Conservation (phyloP, 2,888 invertebrate species). For the Parascotia fuliginaria region DNA sequence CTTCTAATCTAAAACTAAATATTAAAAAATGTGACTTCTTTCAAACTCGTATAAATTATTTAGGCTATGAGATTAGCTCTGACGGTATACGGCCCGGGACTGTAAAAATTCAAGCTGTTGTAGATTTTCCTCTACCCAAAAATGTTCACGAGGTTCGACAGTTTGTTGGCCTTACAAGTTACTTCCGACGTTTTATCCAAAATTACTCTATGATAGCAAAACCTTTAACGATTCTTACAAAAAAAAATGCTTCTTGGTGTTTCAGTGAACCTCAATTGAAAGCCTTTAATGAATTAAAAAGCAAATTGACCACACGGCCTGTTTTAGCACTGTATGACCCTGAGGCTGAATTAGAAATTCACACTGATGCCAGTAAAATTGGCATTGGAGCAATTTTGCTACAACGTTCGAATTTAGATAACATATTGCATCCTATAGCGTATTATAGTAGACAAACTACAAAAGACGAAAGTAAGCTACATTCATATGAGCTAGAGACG, state of each 20-base stretch:
- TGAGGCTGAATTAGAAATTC: conserved; percentile 41
- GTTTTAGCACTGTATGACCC: conserved; percentile 50
- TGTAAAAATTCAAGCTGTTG: background rate
- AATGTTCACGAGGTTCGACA: conserved; percentile 7
- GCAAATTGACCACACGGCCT: conserved; percentile 17
- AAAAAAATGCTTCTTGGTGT: conserved; percentile 1
- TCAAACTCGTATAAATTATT: conserved; percentile 21
- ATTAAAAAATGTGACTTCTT: conserved; percentile 19
- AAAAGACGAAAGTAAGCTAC: conserved; percentile 28
- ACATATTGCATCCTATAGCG: conserved; percentile 28
- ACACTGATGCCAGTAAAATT: conserved; percentile 48
- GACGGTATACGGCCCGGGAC: background rate
- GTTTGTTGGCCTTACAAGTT: conserved; percentile 1
- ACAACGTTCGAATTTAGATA: conserved; percentile 19
- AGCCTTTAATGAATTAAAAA: conserved; percentile 11
- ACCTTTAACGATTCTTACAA: background rate
- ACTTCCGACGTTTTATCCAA: background rate
- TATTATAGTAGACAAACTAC: conserved; percentile 38
- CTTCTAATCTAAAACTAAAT: background rate
- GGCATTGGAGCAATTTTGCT: conserved; percentile 50
- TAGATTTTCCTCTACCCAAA: background rate
- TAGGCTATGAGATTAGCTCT: conserved; percentile 25
- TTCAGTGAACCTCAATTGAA: background rate
- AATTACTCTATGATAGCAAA: background rate
- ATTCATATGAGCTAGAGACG: conserved; percentile 1